phyloP scores from a whole-genome alignment of 2,797 vertebrate species.

The Myotis vivesi region DNA sequence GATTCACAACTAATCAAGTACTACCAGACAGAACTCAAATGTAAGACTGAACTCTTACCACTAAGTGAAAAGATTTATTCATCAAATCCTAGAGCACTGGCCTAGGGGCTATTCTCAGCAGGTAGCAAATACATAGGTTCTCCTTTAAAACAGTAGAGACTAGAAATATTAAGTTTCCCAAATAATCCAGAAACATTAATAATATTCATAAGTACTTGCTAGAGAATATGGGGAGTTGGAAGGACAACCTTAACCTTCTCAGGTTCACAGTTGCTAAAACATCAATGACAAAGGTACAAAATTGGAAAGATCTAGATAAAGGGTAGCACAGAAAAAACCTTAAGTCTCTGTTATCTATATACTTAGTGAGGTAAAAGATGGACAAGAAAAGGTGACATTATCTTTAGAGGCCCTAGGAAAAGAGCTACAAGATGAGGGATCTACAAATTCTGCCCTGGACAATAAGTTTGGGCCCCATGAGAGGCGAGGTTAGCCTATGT shows the following conservation, averaged over 20 bases:
- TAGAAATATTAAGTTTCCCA: not conserved
- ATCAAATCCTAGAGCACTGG: not conserved
- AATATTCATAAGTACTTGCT: not conserved
- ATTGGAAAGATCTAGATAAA: not conserved
- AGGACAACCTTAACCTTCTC: not conserved
- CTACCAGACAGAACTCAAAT: not conserved
- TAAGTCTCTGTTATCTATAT: not conserved
- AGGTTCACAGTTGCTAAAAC: not conserved
- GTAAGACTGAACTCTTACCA: not conserved
- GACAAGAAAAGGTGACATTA: not conserved
- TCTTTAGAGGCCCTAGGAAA: not conserved
- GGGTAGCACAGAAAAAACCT: not conserved
- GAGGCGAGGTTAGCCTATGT: not conserved
- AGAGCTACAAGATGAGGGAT: not conserved
- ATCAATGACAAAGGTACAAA: not conserved
- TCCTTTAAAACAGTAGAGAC: not conserved
- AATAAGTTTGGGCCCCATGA: not conserved
- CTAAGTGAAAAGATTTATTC: not conserved
- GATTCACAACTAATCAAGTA: not conserved
- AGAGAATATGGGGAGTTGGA: not conserved
- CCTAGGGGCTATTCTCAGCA: not conserved
- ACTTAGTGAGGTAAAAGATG: not conserved
- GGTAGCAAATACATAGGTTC: not conserved
- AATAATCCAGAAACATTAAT: slow-evolving; percentile 14
- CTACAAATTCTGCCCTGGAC: not conserved